phyloP scores from a whole-genome alignment of 1,140 invertebrate genomes.

The Limonius californicus region DNA sequence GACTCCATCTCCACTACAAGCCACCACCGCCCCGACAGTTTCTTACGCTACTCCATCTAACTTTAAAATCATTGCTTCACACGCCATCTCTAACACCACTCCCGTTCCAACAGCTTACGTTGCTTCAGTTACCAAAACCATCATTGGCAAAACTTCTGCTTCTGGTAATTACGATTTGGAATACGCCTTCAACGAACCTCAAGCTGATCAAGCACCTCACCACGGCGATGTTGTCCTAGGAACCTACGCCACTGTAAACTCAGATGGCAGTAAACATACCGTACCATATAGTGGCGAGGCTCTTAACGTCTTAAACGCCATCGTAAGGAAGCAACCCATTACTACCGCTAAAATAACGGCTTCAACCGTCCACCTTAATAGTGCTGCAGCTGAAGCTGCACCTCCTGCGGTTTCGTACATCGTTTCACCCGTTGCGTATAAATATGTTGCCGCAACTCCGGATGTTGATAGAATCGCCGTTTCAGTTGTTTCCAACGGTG shows the following conservation, averaged over 20 bases:
- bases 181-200: conserved; percentile 46
- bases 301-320: conserved; percentile 50
- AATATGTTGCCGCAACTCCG: too few relatives aligned
- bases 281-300: conserved; percentile 53
- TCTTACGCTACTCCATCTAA: conserved; percentile 11
- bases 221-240: conserved; percentile 36
- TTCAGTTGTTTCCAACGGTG: too few relatives aligned
- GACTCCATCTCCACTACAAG: conserved; percentile 24
- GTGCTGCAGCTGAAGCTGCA: too few relatives aligned
- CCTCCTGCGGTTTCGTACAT: too few relatives aligned
- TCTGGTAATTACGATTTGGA: conserved; percentile 35
- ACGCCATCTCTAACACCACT: conserved; percentile 26
- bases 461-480: too few relatives aligned
- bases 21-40: conserved; percentile 23
- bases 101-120: conserved; percentile 35
- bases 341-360: too few relatives aligned
- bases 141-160: conserved; percentile 40
- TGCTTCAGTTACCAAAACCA: conserved; percentile 24
- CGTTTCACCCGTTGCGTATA: too few relatives aligned
- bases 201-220: conserved; percentile 46
- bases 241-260: conserved; percentile 47
- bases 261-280: conserved; percentile 52
- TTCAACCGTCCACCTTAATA: too few relatives aligned
- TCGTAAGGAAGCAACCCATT: too few relatives aligned
- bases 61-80: conserved; percentile 14